Base-by-base conservation (phyloP, 2,113 vertebrate species). In the Silurus glanis region DNA sequence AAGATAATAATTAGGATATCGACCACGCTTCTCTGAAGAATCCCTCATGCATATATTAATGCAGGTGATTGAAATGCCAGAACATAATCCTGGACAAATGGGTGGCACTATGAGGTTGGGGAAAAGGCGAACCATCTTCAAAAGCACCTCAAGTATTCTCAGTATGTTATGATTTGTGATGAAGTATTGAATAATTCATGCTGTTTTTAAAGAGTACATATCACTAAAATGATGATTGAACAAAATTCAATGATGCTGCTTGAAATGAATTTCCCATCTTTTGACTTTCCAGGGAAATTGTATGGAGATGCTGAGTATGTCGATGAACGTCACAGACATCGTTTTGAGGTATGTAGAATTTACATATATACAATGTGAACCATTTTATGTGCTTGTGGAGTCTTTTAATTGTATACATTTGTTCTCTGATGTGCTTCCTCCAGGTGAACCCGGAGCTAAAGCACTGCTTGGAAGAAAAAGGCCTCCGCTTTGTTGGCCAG, bases 21-120 rank as follows among this genome's bases (percentile, higher is more conserved):
- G 6, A 64, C 19, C 2, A 25, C 37, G 82, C 25, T 56, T 45
- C 51, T 83, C 14, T 62, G 21, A 79, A 61, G 71, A 66, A 21
- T 6, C 64, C 23, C 0, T 61, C 0, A 45, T 76, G 55, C 19
- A 14, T 53, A 19, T 64, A 14, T 83, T 91, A 14, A 80, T 12
- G 62, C 10, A 99, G 97, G 97, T 99, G 88, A 96, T 99, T 86
- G 98, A 99, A 90, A 99, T 99, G 97, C 98, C 98, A 0, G 98
- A 99, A 86, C 98, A 99, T 90, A 99, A 98, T 89, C 96, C 98
- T 0, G 98, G 97, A 37, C 96, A 99, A 88, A 98, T 98, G 98
- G 98, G 98, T 0, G 98, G 98, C 37, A 99, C 98, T 47, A 99
- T 99, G 98, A 95, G 98, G 88, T 94, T 99, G 16, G 98, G 98